Percentiles rank a stretch among this genome's conserved stretches.
Evolutionary conservation across 2,797 vertebrate genomes (phyloP).

Genomic region (Setipinna tenuifilis): DNA sequence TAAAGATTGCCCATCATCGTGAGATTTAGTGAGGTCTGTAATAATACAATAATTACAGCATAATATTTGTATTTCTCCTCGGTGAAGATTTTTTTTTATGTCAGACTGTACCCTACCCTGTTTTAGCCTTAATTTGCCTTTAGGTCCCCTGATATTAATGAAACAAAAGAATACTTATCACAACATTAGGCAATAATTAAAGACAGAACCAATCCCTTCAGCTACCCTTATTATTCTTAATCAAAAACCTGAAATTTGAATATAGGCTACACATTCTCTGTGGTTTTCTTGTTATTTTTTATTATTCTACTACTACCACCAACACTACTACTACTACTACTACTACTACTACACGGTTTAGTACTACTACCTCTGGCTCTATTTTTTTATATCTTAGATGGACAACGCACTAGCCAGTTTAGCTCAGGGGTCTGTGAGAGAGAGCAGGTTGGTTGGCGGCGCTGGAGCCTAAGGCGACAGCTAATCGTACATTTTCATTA

Average conservation of each 20-base stretch:
- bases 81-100: neutral
- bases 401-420: neutral
- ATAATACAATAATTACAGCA: neutral
- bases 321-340: neutral
- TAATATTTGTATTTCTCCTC: neutral
- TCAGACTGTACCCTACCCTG: neutral
- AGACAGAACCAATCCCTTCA: neutral
- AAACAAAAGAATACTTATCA: neutral
- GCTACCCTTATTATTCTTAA: neutral
- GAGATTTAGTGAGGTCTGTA: neutral
- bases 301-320: neutral
- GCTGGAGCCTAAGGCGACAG: neutral
- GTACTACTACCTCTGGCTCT: neutral
- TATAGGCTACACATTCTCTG: too few species aligned
- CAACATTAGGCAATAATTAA: neutral
- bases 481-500: constrained; percentile 31
- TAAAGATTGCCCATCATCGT: neutral
- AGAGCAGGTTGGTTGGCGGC: neutral
- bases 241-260: too few species aligned
- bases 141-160: neutral
- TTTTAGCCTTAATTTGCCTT: neutral
- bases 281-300: too few species aligned
- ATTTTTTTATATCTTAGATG: neutral
- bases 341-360: too few species aligned
- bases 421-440: neutral